Evolutionary conservation across 2,113 vertebrate species (phyloP).

Genomic region (Triplophysa siluroides): DNA sequence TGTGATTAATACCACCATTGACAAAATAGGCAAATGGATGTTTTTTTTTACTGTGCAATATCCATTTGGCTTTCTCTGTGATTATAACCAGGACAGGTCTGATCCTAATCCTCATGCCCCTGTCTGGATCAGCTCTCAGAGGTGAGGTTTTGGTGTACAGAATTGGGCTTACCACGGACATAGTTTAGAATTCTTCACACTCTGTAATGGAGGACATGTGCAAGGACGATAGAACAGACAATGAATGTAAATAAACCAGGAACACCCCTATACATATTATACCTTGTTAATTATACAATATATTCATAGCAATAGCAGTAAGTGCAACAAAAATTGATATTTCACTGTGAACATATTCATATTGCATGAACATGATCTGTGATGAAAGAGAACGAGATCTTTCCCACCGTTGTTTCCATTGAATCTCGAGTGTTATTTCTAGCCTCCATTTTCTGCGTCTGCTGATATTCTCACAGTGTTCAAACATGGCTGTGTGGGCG

Average conservation of each 20-base stretch:
- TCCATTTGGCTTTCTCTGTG: constrained; percentile 69
- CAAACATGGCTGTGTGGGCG: constrained; percentile 53
- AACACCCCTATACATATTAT: neutral
- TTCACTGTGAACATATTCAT: neutral
- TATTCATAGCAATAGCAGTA: neutral
- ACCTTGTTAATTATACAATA: too few relatives aligned
- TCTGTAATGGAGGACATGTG: neutral
- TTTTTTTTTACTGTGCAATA: constrained; percentile 55
- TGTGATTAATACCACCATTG: constrained; percentile 67
- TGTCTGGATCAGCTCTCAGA: constrained; percentile 55
- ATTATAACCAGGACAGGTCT: constrained; percentile 56
- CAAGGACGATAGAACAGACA: neutral
- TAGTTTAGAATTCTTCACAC: constrained; percentile 7
- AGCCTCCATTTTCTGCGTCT: constrained; percentile 49
- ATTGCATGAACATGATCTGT: neutral
- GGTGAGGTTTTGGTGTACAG: constrained; percentile 36
- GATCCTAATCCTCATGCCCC: constrained; percentile 57
- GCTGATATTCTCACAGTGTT: constrained; percentile 43
- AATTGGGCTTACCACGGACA: constrained; percentile 35
- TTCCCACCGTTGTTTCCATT: constrained; percentile 31
- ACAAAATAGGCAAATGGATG: constrained; percentile 65
- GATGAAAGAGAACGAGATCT: neutral
- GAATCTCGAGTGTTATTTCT: constrained; percentile 38
- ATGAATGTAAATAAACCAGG: neutral
- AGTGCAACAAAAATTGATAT: neutral